These are phyloP conservation scores for Tenodera sinensis DNA, from an alignment of 2,888 invertebrate genomes.

Conservation along the genomic window DNA sequence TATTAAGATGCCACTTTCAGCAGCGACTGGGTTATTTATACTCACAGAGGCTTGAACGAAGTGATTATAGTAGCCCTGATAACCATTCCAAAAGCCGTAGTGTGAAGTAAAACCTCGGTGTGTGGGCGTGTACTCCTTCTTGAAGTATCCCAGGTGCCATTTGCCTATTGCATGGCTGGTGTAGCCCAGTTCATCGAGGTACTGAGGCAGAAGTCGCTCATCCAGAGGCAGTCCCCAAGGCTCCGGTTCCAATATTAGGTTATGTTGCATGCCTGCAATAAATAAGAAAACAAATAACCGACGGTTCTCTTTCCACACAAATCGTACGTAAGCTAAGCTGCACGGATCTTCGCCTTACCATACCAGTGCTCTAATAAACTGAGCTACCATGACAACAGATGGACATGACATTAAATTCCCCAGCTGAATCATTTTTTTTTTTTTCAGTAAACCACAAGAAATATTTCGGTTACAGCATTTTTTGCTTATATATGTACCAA, in stretches of 20 bases:
- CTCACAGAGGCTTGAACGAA: constrained; percentile 49
- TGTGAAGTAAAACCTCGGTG: constrained; percentile 75
- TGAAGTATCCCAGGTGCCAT: constrained; percentile 84
- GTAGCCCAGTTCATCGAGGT: constrained; percentile 65
- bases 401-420: too few species aligned
- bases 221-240: constrained; percentile 67
- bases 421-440: too few species aligned
- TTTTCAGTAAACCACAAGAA: too few species aligned
- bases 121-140: constrained; percentile 66
- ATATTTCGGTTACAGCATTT: background rate
- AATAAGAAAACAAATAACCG: background rate
- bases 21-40: background rate
- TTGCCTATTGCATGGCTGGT: constrained; percentile 81
- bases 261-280: constrained; percentile 64
- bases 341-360: too few species aligned
- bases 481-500: background rate
- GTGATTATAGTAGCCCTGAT: constrained; percentile 72
- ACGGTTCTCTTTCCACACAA: too few species aligned
- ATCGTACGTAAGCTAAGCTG: too few species aligned
- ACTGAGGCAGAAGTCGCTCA: constrained; percentile 67
- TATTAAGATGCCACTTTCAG: too few species aligned
- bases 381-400: too few species aligned
- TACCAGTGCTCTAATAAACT: too few species aligned
- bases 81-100: constrained; percentile 76
- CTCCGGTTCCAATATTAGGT: constrained; percentile 62